A percentile compares a stretch with the other conserved stretches of the same genome.
These are phyloP conservation scores for Coptotermes formosanus DNA, from an alignment of 1,140 invertebrate species.

Conservation along the genomic window DNA sequence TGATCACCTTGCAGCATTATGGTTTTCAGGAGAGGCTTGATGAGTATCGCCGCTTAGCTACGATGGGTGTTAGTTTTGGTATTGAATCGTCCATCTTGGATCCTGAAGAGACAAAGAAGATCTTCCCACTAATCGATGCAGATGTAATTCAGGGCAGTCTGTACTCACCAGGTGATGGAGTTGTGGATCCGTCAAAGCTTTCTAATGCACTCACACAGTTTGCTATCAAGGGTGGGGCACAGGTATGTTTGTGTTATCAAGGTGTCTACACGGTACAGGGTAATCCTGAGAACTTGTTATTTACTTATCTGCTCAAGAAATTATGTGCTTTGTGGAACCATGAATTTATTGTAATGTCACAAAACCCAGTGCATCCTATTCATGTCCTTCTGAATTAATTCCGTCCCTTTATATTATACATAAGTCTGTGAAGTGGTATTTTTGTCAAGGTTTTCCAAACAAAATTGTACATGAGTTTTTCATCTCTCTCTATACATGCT, in stretches of 20 bases:
- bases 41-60: conserved; percentile 80
- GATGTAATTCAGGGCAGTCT: conserved; percentile 71
- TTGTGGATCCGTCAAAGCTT: conserved; percentile 77
- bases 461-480: too few relatives aligned
- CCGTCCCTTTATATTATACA: too few relatives aligned
- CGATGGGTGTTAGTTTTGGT: conserved; percentile 71
- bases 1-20: neutral
- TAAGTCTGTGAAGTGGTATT: too few relatives aligned
- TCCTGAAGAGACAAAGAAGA: conserved; percentile 68
- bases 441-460: too few relatives aligned
- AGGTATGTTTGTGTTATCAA: conserved; percentile 52
- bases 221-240: conserved; percentile 66
- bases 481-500: too few relatives aligned
- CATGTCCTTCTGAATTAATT: too few relatives aligned
- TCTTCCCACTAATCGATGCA: conserved; percentile 78
- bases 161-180: conserved; percentile 78
- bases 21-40: conserved; percentile 65
- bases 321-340: neutral
- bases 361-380: too few relatives aligned
- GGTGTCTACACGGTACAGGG: neutral
- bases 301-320: neutral
- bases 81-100: conserved; percentile 72
- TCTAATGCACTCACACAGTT: conserved; percentile 70
- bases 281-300: neutral
- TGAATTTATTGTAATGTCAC: neutral